Percentiles rank a stretch among this genome's conserved stretches.
These are phyloP conservation scores for Lithobates sylvaticus DNA, from an alignment of 2,797 vertebrate genomes.

Conservation along the genomic window DNA sequence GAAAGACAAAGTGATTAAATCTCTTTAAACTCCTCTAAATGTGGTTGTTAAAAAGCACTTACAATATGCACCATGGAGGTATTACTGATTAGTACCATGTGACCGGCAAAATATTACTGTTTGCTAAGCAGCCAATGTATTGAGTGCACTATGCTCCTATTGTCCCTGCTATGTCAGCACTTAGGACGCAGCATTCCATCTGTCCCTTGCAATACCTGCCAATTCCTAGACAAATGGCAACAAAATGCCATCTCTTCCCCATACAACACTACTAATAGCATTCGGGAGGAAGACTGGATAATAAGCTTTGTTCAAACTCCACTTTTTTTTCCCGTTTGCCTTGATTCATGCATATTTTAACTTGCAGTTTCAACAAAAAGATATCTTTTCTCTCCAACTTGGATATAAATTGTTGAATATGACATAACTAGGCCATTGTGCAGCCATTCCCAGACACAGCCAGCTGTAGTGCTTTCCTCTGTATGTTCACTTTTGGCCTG, in stretches of 20 bases:
- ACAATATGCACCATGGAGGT: not conserved
- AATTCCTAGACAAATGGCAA: not conserved
- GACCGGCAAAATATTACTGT: not conserved
- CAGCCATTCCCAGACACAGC: conserved; percentile 48
- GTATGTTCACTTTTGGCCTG: conserved; percentile 2
- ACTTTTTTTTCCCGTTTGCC: not conserved
- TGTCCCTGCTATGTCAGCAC: conserved; percentile 8
- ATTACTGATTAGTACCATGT: not conserved
- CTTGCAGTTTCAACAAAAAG: conserved; percentile 53
- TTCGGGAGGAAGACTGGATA: not conserved
- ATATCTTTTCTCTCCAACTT: conserved; percentile 60
- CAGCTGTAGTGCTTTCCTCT: conserved; percentile 18
- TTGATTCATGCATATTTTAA: conserved; percentile 69
- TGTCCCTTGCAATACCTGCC: not conserved
- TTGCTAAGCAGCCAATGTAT: conserved; percentile 12
- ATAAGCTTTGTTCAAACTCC: not conserved
- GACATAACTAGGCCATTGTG: conserved; percentile 67
- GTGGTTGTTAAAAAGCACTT: not conserved
- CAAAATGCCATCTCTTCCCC: not conserved
- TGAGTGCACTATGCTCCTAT: not conserved
- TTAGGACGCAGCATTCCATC: conserved; percentile 2
- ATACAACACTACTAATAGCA: conserved; percentile 6
- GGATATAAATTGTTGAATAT: conserved; percentile 70
- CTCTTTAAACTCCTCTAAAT: too few species aligned
- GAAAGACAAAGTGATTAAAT: too few species aligned